Percentiles rank a stretch among this genome's conserved stretches.
phyloP scores from a whole-genome alignment of 2,888 invertebrate species.

The Pollenia angustigena region DNA sequence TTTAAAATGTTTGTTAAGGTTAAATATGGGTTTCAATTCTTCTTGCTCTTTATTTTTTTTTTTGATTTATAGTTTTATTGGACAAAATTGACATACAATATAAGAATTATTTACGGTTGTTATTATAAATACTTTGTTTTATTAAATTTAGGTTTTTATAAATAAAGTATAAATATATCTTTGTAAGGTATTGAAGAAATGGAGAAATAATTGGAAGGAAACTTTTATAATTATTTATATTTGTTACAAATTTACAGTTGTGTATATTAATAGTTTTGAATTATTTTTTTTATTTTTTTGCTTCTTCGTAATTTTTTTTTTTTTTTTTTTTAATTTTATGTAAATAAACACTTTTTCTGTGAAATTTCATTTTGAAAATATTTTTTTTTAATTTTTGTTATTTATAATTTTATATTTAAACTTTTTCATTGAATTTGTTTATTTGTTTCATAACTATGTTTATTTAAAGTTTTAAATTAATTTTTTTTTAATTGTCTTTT shows the following conservation, averaged over 20 bases:
- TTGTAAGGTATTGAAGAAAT: constrained; percentile 28
- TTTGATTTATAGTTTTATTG: constrained; percentile 71
- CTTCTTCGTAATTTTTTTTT: constrained; percentile 19
- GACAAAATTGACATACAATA: constrained; percentile 76
- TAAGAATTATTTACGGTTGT: constrained; percentile 39
- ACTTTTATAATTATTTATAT: constrained; percentile 40
- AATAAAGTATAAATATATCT: constrained; percentile 4
- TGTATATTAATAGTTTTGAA: constrained; percentile 17
- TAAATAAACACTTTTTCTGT: constrained; percentile 52
- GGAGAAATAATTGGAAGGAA: constrained; percentile 40
- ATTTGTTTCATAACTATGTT: constrained; percentile 31
- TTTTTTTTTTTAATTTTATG: constrained; percentile 34
- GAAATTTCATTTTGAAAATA: constrained; percentile 29
- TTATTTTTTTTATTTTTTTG: constrained; percentile 26
- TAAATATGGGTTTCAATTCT: constrained; percentile 45
- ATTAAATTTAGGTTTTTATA: constrained; percentile 37
- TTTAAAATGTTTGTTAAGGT: constrained; percentile 46
- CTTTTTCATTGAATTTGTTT: constrained; percentile 17
- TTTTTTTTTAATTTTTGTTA: constrained; percentile 20
- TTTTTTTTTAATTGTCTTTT: constrained; percentile 29
- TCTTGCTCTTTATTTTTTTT: constrained; percentile 45
- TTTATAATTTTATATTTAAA: constrained; percentile 3
- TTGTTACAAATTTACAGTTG: constrained; percentile 70
- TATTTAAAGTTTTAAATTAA: constrained; percentile 36
- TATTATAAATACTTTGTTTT: constrained; percentile 7